phyloP scores from a whole-genome alignment of 2,797 vertebrate genomes.

The Diplodus puntazzo region DNA sequence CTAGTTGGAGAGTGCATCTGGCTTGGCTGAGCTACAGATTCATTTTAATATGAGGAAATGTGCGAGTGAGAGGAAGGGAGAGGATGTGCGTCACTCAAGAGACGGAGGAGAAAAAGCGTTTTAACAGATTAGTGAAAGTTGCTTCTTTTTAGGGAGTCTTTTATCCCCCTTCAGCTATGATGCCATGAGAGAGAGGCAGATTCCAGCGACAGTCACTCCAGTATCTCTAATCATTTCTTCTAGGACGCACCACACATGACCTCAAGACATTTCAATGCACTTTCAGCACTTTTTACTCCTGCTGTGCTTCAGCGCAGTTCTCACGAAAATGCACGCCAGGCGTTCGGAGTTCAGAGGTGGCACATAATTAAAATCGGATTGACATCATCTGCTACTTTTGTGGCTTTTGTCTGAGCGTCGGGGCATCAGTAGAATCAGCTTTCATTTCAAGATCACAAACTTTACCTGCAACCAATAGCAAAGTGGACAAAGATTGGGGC shows the following conservation, averaged over 20 bases:
- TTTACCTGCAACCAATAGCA: constrained; percentile 18
- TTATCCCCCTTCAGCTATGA: constrained; percentile 38
- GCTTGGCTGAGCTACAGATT: constrained; percentile 74
- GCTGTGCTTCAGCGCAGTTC: constrained; percentile 11
- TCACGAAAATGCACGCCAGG: neutral
- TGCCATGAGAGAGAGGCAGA: constrained; percentile 32
- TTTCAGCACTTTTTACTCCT: neutral
- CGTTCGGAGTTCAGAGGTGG: neutral
- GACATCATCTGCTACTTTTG: neutral
- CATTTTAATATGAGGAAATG: constrained; percentile 74
- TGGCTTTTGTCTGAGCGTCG: neutral
- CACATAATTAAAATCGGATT: neutral
- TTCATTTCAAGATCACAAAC: constrained; percentile 35
- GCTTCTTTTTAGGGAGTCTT: constrained; percentile 53
- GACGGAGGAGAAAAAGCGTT: constrained; percentile 57
- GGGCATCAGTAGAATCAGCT: neutral
- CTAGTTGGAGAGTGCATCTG: constrained; percentile 74
- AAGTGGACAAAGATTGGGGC: constrained; percentile 22
- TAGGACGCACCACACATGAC: constrained; percentile 17
- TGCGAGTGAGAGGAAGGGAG: constrained; percentile 47
- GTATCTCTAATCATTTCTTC: constrained; percentile 23
- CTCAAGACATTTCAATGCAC: constrained; percentile 19
- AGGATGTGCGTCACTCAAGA: constrained; percentile 73
- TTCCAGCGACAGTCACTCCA: constrained; percentile 20
- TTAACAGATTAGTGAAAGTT: constrained; percentile 61